Percentiles rank a stretch among this genome's conserved stretches.
phyloP scores from a whole-genome alignment of 2,797 vertebrate genomes.

The Enteromius trimaculatus region DNA sequence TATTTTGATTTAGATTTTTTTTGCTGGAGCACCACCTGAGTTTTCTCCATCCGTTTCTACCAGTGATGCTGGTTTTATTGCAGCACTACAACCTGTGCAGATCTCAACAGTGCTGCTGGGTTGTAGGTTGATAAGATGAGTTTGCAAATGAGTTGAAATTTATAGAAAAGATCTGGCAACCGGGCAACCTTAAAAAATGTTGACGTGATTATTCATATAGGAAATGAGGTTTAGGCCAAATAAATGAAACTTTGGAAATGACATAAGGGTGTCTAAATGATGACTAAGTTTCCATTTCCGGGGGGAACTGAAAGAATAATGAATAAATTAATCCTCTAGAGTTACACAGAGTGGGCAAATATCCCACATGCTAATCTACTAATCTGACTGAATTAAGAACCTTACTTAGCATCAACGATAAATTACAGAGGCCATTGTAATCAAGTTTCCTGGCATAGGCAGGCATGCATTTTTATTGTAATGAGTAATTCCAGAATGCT shows the following conservation, averaged over 20 bases:
- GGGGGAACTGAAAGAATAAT: slow-evolving; percentile 12
- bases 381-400: slow-evolving; percentile 56
- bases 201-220: neutral
- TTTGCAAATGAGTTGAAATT: neutral
- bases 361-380: slow-evolving; percentile 63
- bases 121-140: neutral
- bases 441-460: slow-evolving; percentile 67
- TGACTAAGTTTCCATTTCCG: neutral
- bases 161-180: neutral
- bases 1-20: neutral
- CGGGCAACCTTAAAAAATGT: neutral
- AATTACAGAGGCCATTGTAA: slow-evolving; percentile 60
- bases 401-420: slow-evolving; percentile 57
- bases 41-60: too few relatives aligned
- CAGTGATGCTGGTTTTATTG: neutral
- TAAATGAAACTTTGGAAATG: neutral
- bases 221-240: neutral
- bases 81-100: neutral
- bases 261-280: neutral
- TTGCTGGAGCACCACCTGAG: too few relatives aligned
- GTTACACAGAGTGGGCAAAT: slow-evolving; percentile 30
- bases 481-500: slow-evolving; percentile 55
- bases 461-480: slow-evolving; percentile 55
- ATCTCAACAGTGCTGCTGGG: neutral
- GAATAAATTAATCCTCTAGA: slow-evolving; percentile 33